These are phyloP conservation scores for Rhineura floridana DNA, from an alignment of 2,113 vertebrate genomes.

Conservation along the genomic window DNA sequence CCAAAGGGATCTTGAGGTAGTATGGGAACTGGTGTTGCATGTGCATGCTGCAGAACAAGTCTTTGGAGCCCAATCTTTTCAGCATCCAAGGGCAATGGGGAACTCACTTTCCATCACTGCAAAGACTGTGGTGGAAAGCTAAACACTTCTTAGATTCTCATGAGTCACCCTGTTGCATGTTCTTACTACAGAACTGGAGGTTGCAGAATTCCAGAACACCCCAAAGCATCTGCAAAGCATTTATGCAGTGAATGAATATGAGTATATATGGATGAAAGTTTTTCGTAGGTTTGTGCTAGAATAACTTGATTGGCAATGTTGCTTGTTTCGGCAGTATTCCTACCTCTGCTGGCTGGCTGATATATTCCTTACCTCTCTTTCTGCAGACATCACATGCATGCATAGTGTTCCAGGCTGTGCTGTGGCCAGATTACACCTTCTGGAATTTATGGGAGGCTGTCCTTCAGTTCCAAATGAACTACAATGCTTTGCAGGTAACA, in stretches of 20 bases:
- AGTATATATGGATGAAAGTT: background rate
- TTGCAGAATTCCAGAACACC: background rate
- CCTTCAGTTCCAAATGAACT: conserved; percentile 91
- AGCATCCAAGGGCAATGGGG: background rate
- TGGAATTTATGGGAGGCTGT: conserved; percentile 99
- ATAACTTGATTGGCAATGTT: background rate
- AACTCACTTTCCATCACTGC: background rate
- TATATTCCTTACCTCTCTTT: conserved; percentile 38
- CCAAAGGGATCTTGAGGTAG: background rate
- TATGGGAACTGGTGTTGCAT: background rate
- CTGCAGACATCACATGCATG: conserved; percentile 94
- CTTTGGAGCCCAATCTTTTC: background rate
- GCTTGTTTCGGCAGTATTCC: background rate
- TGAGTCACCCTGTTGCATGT: background rate
- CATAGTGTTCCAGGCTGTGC: conserved; percentile 92
- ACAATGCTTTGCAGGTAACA: conserved; percentile 89
- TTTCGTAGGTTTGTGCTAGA: background rate
- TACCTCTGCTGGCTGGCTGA: background rate
- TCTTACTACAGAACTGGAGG: background rate
- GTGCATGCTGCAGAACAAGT: background rate
- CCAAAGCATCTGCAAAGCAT: background rate
- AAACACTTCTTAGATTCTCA: background rate
- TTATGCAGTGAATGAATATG: background rate
- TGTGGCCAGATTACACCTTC: conserved; percentile 98
- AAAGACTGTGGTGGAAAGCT: no score